Base-by-base conservation (phyloP, 1,140 invertebrate genomes). In the Megathymus violae region DNA sequence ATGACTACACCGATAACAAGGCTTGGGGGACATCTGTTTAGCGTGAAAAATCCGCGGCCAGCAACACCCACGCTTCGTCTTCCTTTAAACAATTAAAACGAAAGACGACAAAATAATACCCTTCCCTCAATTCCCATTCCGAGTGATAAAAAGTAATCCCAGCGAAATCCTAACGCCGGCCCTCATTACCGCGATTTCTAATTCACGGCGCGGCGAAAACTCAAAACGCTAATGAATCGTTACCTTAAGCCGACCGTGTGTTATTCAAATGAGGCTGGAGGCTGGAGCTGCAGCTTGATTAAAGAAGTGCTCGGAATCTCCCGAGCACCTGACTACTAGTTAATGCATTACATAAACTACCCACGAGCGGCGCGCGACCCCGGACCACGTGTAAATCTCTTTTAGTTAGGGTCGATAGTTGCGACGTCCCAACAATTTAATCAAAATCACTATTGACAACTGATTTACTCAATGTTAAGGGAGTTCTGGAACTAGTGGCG, bases 201-300 rank as follows among this genome's bases (percentile, higher is more conserved):
- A 65, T 66, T 64, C 68, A 51, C 41, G 58, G 51, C 64, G 62
- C 67, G 54, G 52, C 17, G 52, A 54, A 69, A 62, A 59, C 54
- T 71, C 62, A 69, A 69, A 71, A 64, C 62, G 60, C 67, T 74
- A 76, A 78, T 76, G 76, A 76, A 78, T 78, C 76, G 68, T 67
- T 52, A 62, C 54, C 34, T 78, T 78, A 76, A 74, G 51, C 58
- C 67, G 74, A 64, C 62, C 67, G 60, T 74, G 75, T 75, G 73
- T 74, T 77, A 77, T 77, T 77, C 64, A 77, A 77, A 77, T 77
- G 71, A 77, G 71, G 38, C 59, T 43, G 38, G 50, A 4, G 27
- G 27, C 1, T 4, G 27, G 4, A 22, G 19, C 14, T 19, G 48
- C 34, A 61, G 69, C 71, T 74, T 77, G 71, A 77, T 77, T 77